Conservation (phyloP, 2,888 invertebrate genomes). For the Schrankia costaestrigalis region DNA sequence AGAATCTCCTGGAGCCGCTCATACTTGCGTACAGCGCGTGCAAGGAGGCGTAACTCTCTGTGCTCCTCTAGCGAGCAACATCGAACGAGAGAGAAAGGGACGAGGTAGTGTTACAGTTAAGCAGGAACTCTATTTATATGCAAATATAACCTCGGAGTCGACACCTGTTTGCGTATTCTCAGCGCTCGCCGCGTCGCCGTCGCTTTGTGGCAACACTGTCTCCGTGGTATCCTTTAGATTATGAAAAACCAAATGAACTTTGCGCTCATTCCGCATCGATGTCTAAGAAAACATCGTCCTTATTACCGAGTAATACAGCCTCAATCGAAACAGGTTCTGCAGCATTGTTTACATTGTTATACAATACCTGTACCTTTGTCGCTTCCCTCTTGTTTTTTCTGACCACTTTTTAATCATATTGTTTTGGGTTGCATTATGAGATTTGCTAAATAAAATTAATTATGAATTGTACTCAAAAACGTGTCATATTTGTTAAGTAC, state of each 20-base stretch:
- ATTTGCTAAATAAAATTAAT: constrained; percentile 41
- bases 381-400: constrained; percentile 36
- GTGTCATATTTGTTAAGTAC: no score
- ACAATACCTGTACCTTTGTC: constrained; percentile 30
- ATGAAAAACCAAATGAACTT: constrained; percentile 46
- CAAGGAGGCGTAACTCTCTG: constrained; percentile 65
- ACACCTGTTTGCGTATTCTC: constrained; percentile 81
- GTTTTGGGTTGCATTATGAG: constrained; percentile 33
- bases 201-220: constrained; percentile 71
- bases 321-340: constrained; percentile 9
- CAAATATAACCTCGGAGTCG: constrained; percentile 79
- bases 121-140: constrained; percentile 82
- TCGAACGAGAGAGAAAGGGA: constrained; percentile 68
- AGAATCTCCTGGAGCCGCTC: constrained; percentile 72
- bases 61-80: constrained; percentile 59
- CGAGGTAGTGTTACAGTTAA: constrained; percentile 76
- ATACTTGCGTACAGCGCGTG: constrained; percentile 62
- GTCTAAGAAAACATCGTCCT: constrained; percentile 29
- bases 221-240: constrained; percentile 67
- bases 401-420: constrained; percentile 39
- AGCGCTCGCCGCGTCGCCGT: constrained; percentile 62
- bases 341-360: constrained; percentile 20
- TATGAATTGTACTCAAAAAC: constrained; percentile 29
- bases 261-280: constrained; percentile 30
- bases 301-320: constrained; percentile 25